Conservation (phyloP, 1,140 invertebrate genomes). For the Pogonognathellus flavescens region DNA sequence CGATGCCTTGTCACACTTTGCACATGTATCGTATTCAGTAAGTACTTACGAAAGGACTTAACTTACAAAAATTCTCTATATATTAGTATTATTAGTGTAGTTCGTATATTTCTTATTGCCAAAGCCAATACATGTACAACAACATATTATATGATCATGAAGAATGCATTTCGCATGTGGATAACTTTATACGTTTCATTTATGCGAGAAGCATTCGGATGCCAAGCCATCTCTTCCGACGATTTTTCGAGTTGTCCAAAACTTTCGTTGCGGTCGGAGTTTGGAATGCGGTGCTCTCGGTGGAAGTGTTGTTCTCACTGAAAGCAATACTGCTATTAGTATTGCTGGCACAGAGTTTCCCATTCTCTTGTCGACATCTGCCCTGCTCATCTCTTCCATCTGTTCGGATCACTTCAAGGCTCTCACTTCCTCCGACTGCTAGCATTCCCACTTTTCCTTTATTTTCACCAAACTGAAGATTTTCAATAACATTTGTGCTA, state of each 20-base stretch:
- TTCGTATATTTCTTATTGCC: no score
- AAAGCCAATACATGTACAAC: background rate
- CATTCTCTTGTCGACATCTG: conserved; percentile 48
- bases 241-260: conserved; percentile 48
- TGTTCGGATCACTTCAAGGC: conserved; percentile 36
- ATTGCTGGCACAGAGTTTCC: conserved; percentile 43
- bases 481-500: conserved; percentile 17
- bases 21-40: conserved; percentile 34
- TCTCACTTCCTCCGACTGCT: background rate
- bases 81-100: background rate
- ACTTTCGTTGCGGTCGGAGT: conserved; percentile 38
- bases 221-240: conserved; percentile 31
- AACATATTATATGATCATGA: conserved; percentile 37
- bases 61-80: conserved; percentile 28
- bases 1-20: conserved; percentile 26
- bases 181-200: conserved; percentile 48
- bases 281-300: conserved; percentile 11
- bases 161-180: conserved; percentile 46
- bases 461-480: conserved; percentile 11
- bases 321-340: conserved; percentile 28
- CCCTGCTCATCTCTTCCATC: conserved; percentile 47
- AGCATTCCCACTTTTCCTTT: background rate
- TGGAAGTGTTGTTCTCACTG: background rate
- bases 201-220: conserved; percentile 46
- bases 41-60: conserved; percentile 26